These are phyloP conservation scores for Melitaea athalia DNA, from an alignment of 2,888 invertebrate species.

Conservation along the genomic window DNA sequence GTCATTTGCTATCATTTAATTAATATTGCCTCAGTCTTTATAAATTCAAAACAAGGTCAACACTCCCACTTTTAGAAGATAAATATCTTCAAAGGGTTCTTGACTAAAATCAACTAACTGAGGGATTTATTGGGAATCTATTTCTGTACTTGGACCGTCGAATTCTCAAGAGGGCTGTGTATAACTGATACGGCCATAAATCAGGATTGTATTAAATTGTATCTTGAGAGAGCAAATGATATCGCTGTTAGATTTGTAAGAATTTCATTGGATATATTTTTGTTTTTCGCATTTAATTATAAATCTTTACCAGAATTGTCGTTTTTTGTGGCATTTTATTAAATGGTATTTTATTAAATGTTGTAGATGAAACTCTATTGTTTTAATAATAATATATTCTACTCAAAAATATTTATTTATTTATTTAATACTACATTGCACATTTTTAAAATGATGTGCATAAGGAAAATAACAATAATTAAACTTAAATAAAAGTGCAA, in stretches of 20 bases:
- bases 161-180: conserved; percentile 22
- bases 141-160: conserved; percentile 15
- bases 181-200: conserved; percentile 25
- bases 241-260: conserved; percentile 20
- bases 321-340: background rate
- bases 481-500: too few relatives aligned
- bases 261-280: background rate
- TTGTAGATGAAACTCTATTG: background rate
- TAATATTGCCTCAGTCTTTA: background rate
- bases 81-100: conserved; percentile 14
- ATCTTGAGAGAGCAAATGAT: conserved; percentile 25
- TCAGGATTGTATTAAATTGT: conserved; percentile 26
- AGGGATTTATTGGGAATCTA: conserved; percentile 27
- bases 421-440: too few relatives aligned
- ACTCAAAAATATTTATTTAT: too few relatives aligned
- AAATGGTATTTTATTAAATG: background rate
- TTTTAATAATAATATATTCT: background rate
- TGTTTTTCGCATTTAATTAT: background rate
- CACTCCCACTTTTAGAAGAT: background rate
- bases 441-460: too few relatives aligned
- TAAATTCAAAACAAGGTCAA: conserved; percentile 6
- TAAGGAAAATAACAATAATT: too few relatives aligned
- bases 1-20: background rate
- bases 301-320: background rate
- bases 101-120: conserved; percentile 20